A percentile compares a stretch with the other conserved stretches of the same genome.
phyloP scores from a whole-genome alignment of 2,888 invertebrate genomes.

The Athripsodes cinereus region DNA sequence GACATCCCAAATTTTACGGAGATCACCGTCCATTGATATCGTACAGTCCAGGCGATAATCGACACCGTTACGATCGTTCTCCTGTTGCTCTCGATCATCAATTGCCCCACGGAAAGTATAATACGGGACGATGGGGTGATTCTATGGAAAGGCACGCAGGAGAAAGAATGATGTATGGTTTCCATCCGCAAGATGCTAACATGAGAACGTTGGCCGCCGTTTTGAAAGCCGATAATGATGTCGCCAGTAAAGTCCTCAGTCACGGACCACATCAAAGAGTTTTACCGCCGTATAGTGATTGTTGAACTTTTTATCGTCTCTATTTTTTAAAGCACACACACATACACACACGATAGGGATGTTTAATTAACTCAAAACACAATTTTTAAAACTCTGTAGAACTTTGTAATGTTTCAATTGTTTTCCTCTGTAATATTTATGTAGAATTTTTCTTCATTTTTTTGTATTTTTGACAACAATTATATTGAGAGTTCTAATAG shows the following conservation, averaged over 20 bases:
- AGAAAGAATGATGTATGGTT: slow-evolving; percentile 37
- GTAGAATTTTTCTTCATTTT: no score
- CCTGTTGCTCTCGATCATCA: slow-evolving; percentile 36
- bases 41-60: slow-evolving; percentile 60
- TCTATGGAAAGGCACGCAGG: slow-evolving; percentile 48
- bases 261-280: slow-evolving; percentile 50
- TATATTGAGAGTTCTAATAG: no score
- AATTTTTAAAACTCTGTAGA: no score
- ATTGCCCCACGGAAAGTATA: slow-evolving; percentile 42
- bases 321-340: no score
- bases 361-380: no score
- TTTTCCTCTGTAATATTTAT: no score
- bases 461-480: no score
- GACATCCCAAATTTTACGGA: slow-evolving; percentile 61
- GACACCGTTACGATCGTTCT: slow-evolving; percentile 43
- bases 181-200: slow-evolving; percentile 50
- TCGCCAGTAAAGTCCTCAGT: slow-evolving; percentile 39
- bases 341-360: no score
- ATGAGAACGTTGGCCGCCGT: slow-evolving; percentile 68
- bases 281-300: slow-evolving; percentile 57
- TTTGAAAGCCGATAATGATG: slow-evolving; percentile 76
- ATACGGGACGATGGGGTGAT: slow-evolving; percentile 46
- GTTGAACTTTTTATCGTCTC: no score
- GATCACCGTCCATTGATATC: slow-evolving; percentile 77
- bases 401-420: no score